Evolutionary conservation across 92 coral and sea anemone genomes (phyloP).

Genomic region (Umimayanthus kanabou): DNA sequence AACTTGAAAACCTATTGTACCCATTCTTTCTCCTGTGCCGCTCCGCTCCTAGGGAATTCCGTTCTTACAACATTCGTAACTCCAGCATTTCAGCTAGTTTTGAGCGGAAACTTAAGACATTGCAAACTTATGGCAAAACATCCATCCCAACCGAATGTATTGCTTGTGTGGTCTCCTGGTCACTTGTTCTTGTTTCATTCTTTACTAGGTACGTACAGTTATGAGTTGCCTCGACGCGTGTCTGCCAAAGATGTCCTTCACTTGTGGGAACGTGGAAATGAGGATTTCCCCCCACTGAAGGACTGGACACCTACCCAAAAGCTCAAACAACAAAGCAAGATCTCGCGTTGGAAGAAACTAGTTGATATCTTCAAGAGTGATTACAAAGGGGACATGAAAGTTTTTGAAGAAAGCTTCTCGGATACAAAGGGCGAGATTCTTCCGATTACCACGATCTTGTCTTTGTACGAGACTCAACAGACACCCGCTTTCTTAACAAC

Average conservation of each 20-base stretch:
- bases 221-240: conserved; percentile 86
- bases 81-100: too few species aligned
- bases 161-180: too few species aligned
- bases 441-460: conserved; percentile 93
- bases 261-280: conserved; percentile 95
- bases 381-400: conserved; percentile 81
- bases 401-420: conserved; percentile 87
- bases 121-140: too few species aligned
- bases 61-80: too few species aligned
- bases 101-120: too few species aligned
- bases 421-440: conserved; percentile 88
- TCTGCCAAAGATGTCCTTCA: conserved; percentile 91
- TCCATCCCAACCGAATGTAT: too few species aligned
- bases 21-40: too few species aligned
- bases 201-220: conserved; percentile 46
- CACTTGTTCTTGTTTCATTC: not conserved
- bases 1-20: too few species aligned
- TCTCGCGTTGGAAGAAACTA: conserved; percentile 85
- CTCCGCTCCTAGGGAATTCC: too few species aligned
- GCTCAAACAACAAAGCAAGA: conserved; percentile 84
- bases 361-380: conserved; percentile 90
- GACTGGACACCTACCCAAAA: conserved; percentile 97
- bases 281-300: conserved; percentile 90
- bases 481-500: conserved; percentile 83
- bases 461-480: conserved; percentile 92